phyloP scores from a whole-genome alignment of 2,113 vertebrate species.

The Sakesphorus luctuosus region DNA sequence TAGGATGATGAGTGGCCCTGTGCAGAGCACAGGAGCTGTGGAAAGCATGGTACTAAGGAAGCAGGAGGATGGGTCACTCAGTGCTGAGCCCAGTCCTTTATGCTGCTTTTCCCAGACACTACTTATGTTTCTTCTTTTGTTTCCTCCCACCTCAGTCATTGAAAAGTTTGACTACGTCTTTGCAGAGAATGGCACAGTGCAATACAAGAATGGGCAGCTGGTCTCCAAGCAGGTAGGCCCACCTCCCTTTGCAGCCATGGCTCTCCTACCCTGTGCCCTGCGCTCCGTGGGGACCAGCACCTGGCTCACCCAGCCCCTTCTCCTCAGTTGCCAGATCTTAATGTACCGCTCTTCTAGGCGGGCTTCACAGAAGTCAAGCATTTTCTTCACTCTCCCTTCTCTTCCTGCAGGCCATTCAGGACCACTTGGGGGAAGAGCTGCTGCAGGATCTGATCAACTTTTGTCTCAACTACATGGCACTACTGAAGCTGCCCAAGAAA shows the following conservation, averaged over 20 bases:
- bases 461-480: slow-evolving; percentile 94
- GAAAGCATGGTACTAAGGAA: neutral
- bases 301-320: neutral
- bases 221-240: slow-evolving; percentile 90
- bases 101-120: neutral
- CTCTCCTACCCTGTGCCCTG: neutral
- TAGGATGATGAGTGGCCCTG: neutral
- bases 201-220: slow-evolving; percentile 93
- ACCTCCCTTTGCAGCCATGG: neutral
- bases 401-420: slow-evolving; percentile 89
- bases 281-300: accelerated
- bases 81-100: neutral
- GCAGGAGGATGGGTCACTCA: neutral
- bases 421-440: slow-evolving; percentile 93
- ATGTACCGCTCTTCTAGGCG: neutral
- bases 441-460: slow-evolving; percentile 99
- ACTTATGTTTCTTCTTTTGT: neutral
- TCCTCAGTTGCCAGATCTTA: neutral
- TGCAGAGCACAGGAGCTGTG: neutral
- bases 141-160: slow-evolving; percentile 80
- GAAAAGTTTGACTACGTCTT: slow-evolving; percentile 97
- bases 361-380: neutral
- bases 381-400: neutral
- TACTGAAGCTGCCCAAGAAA: slow-evolving; percentile 96
- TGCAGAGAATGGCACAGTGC: slow-evolving; percentile 95